A percentile compares a stretch with the other conserved stretches of the same genome.
These are phyloP conservation scores for Drosophila bipectinata DNA, from an alignment of 1,140 invertebrate genomes.

Conservation along the genomic window DNA sequence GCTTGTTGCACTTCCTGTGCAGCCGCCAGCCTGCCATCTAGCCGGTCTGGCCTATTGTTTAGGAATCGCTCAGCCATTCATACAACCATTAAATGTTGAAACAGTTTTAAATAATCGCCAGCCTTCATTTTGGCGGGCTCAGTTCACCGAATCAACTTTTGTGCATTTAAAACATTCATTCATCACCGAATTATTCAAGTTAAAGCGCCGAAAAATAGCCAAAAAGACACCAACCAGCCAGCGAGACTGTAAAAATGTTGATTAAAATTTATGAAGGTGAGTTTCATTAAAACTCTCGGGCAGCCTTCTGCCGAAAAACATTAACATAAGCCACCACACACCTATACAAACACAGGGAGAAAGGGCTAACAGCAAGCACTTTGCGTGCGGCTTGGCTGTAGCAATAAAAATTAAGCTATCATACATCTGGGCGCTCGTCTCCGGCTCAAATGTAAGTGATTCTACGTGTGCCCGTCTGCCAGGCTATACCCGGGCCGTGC, in stretches of 20 bases:
- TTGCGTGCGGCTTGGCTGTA: slow-evolving; percentile 41
- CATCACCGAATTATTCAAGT: slow-evolving; percentile 8
- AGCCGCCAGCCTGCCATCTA: slow-evolving; percentile 12
- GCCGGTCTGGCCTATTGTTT: slow-evolving; percentile 49
- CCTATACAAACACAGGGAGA: not conserved
- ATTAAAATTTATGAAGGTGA: slow-evolving; percentile 62
- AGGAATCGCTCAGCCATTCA: slow-evolving; percentile 71
- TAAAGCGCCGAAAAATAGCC: slow-evolving; percentile 12
- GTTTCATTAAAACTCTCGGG: slow-evolving; percentile 61
- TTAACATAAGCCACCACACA: slow-evolving; percentile 61
- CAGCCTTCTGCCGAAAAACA: slow-evolving; percentile 45
- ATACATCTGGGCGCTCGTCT: slow-evolving; percentile 45
- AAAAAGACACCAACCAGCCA: not conserved
- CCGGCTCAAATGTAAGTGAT: slow-evolving; percentile 15
- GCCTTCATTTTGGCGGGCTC: slow-evolving; percentile 8
- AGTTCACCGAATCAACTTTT: not conserved
- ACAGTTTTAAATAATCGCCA: slow-evolving; percentile 55
- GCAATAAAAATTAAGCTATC: slow-evolving; percentile 73
- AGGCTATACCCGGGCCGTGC: not conserved
- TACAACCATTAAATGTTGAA: slow-evolving; percentile 69
- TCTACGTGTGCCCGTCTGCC: not conserved
- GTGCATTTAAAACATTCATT: not conserved
- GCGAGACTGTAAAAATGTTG: slow-evolving; percentile 28
- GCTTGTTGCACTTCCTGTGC: slow-evolving; percentile 70
- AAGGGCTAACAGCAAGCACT: slow-evolving; percentile 15